Evolutionary conservation across 30 jellyfish, hydroid and myxozoan genomes (phyloP).

Genomic region (Aurelia sp.): DNA sequence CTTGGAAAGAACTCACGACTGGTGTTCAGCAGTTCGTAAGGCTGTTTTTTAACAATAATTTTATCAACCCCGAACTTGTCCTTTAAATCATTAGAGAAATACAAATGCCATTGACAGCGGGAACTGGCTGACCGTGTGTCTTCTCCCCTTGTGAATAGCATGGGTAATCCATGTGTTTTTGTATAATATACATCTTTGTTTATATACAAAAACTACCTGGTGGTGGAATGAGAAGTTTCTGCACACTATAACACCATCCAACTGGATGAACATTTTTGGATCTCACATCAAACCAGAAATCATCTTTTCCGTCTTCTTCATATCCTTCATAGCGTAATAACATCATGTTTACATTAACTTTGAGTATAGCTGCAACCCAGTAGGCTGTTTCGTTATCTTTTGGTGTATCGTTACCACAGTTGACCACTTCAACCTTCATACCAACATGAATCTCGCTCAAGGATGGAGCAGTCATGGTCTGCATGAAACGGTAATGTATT

Average conservation of each 20-base stretch:
- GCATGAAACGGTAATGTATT: neutral
- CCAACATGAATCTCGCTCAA: conserved; percentile 91
- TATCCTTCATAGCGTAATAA: conserved; percentile 81
- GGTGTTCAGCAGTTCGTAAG: no score
- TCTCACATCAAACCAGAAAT: conserved; percentile 95
- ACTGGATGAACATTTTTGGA: conserved; percentile 92
- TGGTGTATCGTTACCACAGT: conserved; percentile 81
- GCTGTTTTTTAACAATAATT: no score
- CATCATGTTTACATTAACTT: conserved; percentile 85
- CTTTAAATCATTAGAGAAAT: no score
- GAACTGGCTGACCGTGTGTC: no score
- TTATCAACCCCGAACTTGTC: no score
- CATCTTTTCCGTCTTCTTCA: conserved; percentile 73
- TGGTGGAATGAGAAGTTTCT: conserved; percentile 91
- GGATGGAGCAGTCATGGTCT: conserved; percentile 82
- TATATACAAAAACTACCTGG: conserved; percentile 62
- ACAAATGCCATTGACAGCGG: no score
- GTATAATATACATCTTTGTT: no score
- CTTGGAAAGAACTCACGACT: no score
- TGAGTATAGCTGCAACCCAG: conserved; percentile 92
- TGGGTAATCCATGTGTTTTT: no score
- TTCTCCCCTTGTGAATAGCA: no score
- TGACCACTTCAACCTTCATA: conserved; percentile 93
- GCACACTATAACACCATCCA: conserved; percentile 97
- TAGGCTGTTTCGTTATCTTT: conserved; percentile 86